Evolutionary conservation across 2,888 invertebrate genomes (phyloP), one percentile per base, ranked within the genome.

Genomic region (Aelia acuminata): DNA sequence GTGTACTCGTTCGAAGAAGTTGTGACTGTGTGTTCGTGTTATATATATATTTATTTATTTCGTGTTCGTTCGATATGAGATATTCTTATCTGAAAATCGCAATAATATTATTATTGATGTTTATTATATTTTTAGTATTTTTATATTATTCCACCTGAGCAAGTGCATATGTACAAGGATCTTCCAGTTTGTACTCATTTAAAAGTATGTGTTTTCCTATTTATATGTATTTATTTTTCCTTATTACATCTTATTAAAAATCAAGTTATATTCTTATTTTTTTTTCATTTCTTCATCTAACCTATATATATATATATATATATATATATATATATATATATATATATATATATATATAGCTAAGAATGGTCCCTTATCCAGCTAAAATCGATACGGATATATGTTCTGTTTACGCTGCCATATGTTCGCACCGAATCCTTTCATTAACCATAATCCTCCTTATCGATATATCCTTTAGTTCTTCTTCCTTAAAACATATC

Each of bases 91-190:
- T 80, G 22, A 47, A 80, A 80, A 47, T 80, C 43, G 80, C 80
- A 1, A n/a, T 80, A 5, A 80, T 43, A 22, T 15, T 80, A 13
- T 22, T 80, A 7, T 10, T 80, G 22, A 80, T 80, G 80, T 80
- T 80, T 43, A n/a, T 43, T 80, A 20, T 80, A 80, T 80, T 80
- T 43, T 80, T 80, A 47, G 39, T 80, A 80, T 80, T 80, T 47
- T 47, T 80, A 39, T 80, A 80, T 80, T 80, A 43, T 80, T 80
- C 80, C 0, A 43, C 43, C 43, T 80, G 80, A 80, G 57, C 26
- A n/a, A n/a, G n/a, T n/a, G n/a, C n/a, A n/a, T n/a, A n/a, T 7
- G 22, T 50, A 22, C 50, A 50, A 57, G n/a, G 3, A 1, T 10
- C 26, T 57, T 57, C 26, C 22, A 22, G n/a, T 26, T 57, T n/a